Evolutionary conservation across 2,113 vertebrate genomes (phyloP).

Genomic region (Orycteropus afer): DNA sequence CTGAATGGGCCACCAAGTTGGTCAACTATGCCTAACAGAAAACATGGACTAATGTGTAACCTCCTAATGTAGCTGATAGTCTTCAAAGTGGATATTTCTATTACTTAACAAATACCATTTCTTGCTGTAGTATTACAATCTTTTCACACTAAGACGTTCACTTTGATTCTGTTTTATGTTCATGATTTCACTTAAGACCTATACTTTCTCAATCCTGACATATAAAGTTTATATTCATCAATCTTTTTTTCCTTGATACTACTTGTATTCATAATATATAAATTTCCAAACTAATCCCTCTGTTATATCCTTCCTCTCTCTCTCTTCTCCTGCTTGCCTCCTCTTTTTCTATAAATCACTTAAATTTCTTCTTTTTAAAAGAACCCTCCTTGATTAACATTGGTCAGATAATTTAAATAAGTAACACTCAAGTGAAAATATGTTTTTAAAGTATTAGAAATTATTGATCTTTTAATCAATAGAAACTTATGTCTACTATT

Average conservation of each 20-base stretch:
- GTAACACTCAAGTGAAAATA: not conserved
- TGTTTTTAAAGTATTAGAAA: slow-evolving; percentile 33
- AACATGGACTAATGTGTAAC: not conserved
- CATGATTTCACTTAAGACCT: not conserved
- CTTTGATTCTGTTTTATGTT: not conserved
- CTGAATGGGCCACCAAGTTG: not conserved
- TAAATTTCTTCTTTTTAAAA: slow-evolving; percentile 36
- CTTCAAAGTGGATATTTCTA: not conserved
- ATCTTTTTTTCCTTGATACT: not conserved
- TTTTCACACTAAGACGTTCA: not conserved
- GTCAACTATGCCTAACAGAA: not conserved
- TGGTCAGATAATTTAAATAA: slow-evolving; percentile 25
- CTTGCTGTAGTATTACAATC: not conserved
- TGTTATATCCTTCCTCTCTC: not conserved
- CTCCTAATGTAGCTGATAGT: not conserved
- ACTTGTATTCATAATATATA: not conserved
- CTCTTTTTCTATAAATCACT: not conserved
- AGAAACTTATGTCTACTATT: slow-evolving; percentile 18
- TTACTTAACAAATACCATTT: not conserved
- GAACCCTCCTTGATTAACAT: not conserved
- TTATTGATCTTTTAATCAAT: slow-evolving; percentile 41
- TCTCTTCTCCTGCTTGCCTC: not conserved
- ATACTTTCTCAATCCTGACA: not conserved
- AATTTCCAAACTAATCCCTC: not conserved
- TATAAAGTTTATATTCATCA: not conserved